These are phyloP conservation scores for Zhuqinia jingwanae DNA, from an alignment of 2,888 invertebrate genomes.

Conservation along the genomic window DNA sequence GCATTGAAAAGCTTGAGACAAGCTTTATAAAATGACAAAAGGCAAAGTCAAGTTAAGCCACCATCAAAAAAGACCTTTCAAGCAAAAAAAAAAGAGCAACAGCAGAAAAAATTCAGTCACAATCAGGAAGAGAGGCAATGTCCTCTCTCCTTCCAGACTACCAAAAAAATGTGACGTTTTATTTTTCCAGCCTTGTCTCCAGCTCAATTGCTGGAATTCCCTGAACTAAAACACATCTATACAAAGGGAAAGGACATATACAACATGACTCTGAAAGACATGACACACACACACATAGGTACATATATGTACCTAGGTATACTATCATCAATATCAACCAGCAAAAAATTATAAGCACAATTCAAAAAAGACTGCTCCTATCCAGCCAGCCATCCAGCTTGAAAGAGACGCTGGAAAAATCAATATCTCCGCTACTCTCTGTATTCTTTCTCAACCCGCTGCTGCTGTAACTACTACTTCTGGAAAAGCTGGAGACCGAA, in stretches of 20 bases:
- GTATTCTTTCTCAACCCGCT: slow-evolving; percentile 8
- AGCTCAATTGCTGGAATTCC: slow-evolving; percentile 52
- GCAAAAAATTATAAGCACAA: background rate
- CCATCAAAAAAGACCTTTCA: background rate
- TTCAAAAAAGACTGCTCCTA: background rate
- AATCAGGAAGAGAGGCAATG: slow-evolving; percentile 2
- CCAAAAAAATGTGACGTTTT: background rate
- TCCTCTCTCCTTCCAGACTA: background rate
- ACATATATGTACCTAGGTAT: background rate
- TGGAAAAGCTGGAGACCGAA: slow-evolving; percentile 22
- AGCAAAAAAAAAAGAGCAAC: too few relatives aligned
- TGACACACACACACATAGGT: background rate
- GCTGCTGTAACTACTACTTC: background rate
- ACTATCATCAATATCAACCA: background rate
- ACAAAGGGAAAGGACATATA: too few relatives aligned
- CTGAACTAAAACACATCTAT: slow-evolving; percentile 43
- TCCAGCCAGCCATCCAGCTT: slow-evolving; percentile 1
- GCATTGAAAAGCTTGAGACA: background rate
- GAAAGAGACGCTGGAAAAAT: slow-evolving; percentile 32
- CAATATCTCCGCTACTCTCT: slow-evolving; percentile 50
- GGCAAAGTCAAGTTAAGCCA: too few relatives aligned
- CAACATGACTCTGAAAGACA: too few relatives aligned
- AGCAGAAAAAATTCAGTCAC: background rate
- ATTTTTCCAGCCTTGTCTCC: too few relatives aligned
- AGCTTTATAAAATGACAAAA: background rate